A percentile compares a stretch with the other conserved stretches of the same genome.
Evolutionary conservation across 2,888 invertebrate species (phyloP).

Genomic region (Dicyrtoma fusca): DNA sequence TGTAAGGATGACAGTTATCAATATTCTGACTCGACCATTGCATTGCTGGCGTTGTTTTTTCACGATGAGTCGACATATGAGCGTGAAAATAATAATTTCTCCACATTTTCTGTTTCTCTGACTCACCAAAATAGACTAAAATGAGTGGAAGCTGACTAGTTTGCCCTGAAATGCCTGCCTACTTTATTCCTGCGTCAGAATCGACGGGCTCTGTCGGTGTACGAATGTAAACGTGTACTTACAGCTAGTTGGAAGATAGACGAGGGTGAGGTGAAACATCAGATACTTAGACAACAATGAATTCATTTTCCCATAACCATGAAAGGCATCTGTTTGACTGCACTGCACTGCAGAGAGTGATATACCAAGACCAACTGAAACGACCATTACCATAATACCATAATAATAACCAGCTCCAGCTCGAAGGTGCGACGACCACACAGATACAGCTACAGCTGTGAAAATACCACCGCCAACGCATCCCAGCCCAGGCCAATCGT

Average conservation of each 20-base stretch:
- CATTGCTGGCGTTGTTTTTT: no score
- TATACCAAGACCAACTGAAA: background rate
- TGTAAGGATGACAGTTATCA: no score
- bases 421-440: constrained; percentile 41
- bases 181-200: background rate
- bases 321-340: constrained; percentile 35
- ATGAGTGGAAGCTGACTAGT: background rate
- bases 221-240: no score
- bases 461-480: constrained; percentile 41
- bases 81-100: background rate
- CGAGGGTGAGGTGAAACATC: constrained; percentile 34
- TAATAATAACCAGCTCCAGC: constrained; percentile 7
- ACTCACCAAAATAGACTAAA: constrained; percentile 23
- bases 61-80: no score
- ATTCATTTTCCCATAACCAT: constrained; percentile 37
- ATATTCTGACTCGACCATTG: no score
- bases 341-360: background rate
- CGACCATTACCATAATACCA: no score
- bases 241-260: background rate
- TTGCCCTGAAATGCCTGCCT: no score
- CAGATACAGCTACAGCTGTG: constrained; percentile 48
- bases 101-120: constrained; percentile 12
- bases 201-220: background rate
- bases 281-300: constrained; percentile 31
- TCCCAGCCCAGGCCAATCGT: constrained; percentile 17